Evolutionary conservation across 1,140 invertebrate genomes (phyloP).

Genomic region (Phocides pigmalion): DNA sequence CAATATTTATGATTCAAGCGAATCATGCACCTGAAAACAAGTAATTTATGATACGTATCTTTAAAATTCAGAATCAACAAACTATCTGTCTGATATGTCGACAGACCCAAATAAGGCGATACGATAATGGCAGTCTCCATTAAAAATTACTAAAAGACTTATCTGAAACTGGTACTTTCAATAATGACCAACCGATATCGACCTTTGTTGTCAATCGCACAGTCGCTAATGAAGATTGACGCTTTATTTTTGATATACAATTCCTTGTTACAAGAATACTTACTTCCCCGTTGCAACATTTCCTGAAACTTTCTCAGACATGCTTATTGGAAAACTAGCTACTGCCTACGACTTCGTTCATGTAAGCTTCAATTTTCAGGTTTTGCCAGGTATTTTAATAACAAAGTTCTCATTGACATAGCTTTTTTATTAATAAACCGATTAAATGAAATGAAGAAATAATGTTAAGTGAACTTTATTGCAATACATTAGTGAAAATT

Average conservation of each 20-base stretch:
- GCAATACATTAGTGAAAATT: too few species aligned
- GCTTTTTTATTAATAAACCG: too few species aligned
- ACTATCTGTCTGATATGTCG: constrained; percentile 45
- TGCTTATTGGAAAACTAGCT: too few species aligned
- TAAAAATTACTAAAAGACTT: constrained; percentile 56
- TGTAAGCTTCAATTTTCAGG: too few species aligned
- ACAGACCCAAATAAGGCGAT: constrained; percentile 52
- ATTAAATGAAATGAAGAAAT: too few species aligned
- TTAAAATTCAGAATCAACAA: constrained; percentile 37
- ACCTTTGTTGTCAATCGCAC: constrained; percentile 63
- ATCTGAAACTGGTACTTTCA: constrained; percentile 48
- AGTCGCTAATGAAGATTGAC: constrained; percentile 43
- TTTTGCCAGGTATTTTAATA: too few species aligned
- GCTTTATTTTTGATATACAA: constrained; percentile 16
- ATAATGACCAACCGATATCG: constrained; percentile 51
- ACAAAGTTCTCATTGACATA: too few species aligned
- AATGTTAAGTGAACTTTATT: too few species aligned
- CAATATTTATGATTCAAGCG: neutral
- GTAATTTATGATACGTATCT: constrained; percentile 13
- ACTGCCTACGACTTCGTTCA: too few species aligned
- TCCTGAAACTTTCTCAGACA: neutral
- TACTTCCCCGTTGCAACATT: constrained; percentile 14
- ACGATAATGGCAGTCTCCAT: constrained; percentile 56
- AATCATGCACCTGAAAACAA: neutral
- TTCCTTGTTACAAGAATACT: neutral